These are phyloP conservation scores for Otolemur crassicaudatus DNA, from an alignment of 2,797 vertebrate species.

Conservation along the genomic window DNA sequence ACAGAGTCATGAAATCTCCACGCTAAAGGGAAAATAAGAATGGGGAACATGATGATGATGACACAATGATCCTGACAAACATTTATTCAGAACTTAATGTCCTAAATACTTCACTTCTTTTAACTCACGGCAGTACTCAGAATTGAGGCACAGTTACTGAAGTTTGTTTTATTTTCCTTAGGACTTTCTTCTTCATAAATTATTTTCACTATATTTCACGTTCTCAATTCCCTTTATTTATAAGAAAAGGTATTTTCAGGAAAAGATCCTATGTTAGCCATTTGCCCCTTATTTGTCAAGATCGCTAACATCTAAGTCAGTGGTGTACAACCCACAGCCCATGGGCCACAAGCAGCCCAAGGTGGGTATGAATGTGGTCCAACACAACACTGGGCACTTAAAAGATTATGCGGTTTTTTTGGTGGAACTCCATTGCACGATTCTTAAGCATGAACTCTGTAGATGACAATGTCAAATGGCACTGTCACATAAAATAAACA, in stretches of 20 bases:
- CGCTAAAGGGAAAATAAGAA: not conserved
- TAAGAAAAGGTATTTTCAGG: not conserved
- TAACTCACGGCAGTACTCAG: not conserved
- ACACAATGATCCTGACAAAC: not conserved
- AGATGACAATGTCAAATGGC: no score
- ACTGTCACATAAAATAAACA: no score
- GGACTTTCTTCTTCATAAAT: not conserved
- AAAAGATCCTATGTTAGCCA: not conserved
- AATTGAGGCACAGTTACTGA: not conserved
- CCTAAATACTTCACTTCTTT: not conserved
- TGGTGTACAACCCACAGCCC: no score
- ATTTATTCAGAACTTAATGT: not conserved
- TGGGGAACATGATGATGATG: not conserved
- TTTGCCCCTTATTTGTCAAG: not conserved
- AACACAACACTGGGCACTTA: no score
- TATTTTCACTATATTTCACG: not conserved
- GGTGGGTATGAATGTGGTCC: no score
- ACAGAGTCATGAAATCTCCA: not conserved
- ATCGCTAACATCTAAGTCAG: not conserved
- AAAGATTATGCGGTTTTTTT: no score
- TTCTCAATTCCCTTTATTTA: not conserved
- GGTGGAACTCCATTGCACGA: no score
- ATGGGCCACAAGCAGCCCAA: no score
- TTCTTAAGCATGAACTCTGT: no score
- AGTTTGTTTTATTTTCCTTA: slow-evolving; percentile 15